Evolutionary conservation across 2,113 vertebrate genomes (phyloP), one percentile per base, ranked within the genome.

Genomic region (Willisornis vidua): DNA sequence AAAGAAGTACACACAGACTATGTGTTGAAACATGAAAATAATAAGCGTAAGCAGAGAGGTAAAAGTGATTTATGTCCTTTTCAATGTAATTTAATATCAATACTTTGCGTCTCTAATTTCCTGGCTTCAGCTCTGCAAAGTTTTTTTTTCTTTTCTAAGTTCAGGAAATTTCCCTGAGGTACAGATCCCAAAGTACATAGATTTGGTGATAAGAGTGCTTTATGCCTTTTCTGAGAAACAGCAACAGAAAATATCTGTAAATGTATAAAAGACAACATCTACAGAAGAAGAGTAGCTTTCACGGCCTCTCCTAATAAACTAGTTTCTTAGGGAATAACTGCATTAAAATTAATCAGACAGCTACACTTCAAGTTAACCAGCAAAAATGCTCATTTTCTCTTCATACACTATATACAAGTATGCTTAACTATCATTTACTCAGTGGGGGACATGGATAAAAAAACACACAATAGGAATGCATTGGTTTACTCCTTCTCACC

Each of bases 341-440:
- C 52, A 78, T 58, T 66, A 91, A 86, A 90, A 94, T 97, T 89
- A 96, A 93, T 96, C 87, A 92, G 54, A 94, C 23, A 90, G 35
- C 67, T 95, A 90, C n/a, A 79, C n/a, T 93, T 91, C 58, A 96
- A 97, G 97, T 96, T 96, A 97, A 93, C 52, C 19, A 73, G 35
- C 35, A 95, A 92, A 95, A 90, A 45, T 51, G 54, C 19, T 93
- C 41, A 39, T 83, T 96, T 95, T 96, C 67, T 91, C 96, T 91
- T 82, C 90, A 93, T 39, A 62, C 63, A 57, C 26, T 37, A 26
- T 61, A 35, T 79, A 31, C 45, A 76, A 93, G 51, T 39, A 39
- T 83, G 45, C 68, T 89, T 95, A 85, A 72, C 68, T 95, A 58
- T 81, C 49, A 76, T 91, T 90, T 81, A 77, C 72, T 83, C 90